Evolutionary conservation across 2,888 invertebrate genomes (phyloP), one percentile per base, ranked within the genome.

Genomic region (Cheilosia pagana): DNA sequence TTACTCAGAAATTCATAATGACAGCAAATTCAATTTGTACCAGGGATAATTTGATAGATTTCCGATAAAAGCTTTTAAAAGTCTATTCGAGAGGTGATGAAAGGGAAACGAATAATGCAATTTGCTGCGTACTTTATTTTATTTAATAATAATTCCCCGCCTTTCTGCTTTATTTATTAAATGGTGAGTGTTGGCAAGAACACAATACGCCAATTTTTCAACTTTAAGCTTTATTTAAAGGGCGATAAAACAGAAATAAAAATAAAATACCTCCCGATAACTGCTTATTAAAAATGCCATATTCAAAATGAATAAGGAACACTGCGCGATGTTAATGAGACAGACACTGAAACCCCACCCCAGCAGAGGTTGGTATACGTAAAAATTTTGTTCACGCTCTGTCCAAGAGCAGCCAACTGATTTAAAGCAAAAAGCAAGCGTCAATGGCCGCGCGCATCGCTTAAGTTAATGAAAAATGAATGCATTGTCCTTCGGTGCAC

Each of bases 51-150:
- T 71, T 45, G 71, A 78, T 78, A 78, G 62, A 78, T 78, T 63
- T 50, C 19, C 63, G 71, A 71, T 71, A 78, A 78, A 78, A 78
- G 78, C 72, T 72, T 79, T 79, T 79, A 63, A 65, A 72, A 57
- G 52, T 79, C 52, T 65, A 78, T 79, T 52, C 19, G 50, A 72
- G 50, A 72, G 59, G 65, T 52, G 41, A 65, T 57, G 31, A 72
- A 79, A 72, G 65, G 65, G 50, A 59, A 79, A 52, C 23, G 41
- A 50, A 72, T 79, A 79, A 79, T 79, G 57, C 72, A 72, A 79
- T 79, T 79, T 72, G 65, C 43, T 43, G 43, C 59, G 57, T 79
- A 79, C 78, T 79, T 79, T 65, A 72, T 72, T 78, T 72, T 65
- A 72, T 79, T 72, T 72, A 72, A 72, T 72, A 59, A 71, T 50